Evolutionary conservation across 2,113 vertebrate genomes (phyloP), one percentile per base, ranked within the genome.

Genomic region (Alouatta palliata): DNA sequence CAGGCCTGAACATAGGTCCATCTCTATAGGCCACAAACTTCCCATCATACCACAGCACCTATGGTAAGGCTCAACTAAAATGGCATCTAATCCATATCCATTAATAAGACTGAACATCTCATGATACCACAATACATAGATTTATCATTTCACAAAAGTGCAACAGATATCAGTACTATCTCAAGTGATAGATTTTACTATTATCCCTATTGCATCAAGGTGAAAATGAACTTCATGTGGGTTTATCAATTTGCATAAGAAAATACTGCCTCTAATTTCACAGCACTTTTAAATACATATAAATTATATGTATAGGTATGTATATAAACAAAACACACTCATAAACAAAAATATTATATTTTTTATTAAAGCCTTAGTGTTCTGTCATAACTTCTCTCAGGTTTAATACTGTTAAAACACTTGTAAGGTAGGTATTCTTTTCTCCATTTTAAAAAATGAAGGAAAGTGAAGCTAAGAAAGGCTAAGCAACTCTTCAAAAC

Each of bases 391-490:
- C 30, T 40, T n/a, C 56, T 11, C 54, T 88, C 35, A 81, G 40
- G 61, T 88, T 81, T 61, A 88, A 88, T 81, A 27, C 58, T 58
- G 52, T 49, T 87, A 37, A 85, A 84, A 92, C 47, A 61, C 49
- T 47, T 47, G 1, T 58, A 16, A 83, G 35, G 21, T 64, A 64
- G 4, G 27, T 64, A 84, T 84, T 83, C 47, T 40, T 68, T 54
- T 82, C 49, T 27, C 40, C 70, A 71, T 73, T 93, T 86, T 68
- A 93, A 95, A 95, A 64, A 54, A 92, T 75, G 58, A 90, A 54
- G 68, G 5, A 76, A 89, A 85, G 37, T 73, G 16, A 92, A 96
- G 61, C 45, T 45, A 40, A 66, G 45, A 75, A 32, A 92, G n/a
- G 19, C 25, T 17, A 45, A 95, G 13, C 37, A 35, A 81, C 17